phyloP scores from a whole-genome alignment of 2,113 vertebrate genomes.

The Mormyrus lacerda region DNA sequence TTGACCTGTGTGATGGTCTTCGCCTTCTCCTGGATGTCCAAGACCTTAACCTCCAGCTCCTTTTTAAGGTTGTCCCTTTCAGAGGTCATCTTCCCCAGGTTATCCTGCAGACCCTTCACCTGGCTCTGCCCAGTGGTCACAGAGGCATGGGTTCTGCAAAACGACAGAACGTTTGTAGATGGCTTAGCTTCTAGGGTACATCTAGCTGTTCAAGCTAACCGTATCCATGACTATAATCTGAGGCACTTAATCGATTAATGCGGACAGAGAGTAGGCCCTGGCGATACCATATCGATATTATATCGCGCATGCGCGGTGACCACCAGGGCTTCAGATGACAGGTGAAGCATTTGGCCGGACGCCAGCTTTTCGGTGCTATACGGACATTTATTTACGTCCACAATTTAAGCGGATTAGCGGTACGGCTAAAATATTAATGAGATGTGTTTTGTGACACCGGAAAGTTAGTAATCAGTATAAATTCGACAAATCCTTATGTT shows the following conservation, averaged over 20 bases:
- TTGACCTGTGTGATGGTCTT: slow-evolving; percentile 94
- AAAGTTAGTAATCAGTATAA: too few relatives aligned
- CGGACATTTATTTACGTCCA: too few relatives aligned
- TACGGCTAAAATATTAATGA: too few relatives aligned
- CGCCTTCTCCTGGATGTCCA: slow-evolving; percentile 80
- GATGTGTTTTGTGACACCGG: too few relatives aligned
- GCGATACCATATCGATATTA: too few relatives aligned
- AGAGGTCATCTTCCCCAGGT: slow-evolving; percentile 61
- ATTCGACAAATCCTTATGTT: too few relatives aligned
- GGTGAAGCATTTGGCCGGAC: too few relatives aligned
- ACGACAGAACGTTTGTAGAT: background rate
- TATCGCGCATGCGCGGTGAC: too few relatives aligned
- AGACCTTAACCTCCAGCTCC: slow-evolving; percentile 70
- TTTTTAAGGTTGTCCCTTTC: slow-evolving; percentile 78
- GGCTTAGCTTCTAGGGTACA: background rate
- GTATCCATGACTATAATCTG: background rate
- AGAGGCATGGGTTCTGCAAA: slow-evolving; percentile 68
- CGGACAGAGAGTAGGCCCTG: background rate
- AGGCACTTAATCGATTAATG: background rate
- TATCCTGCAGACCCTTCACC: slow-evolving; percentile 75
- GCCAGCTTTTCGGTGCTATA: too few relatives aligned
- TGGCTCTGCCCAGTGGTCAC: slow-evolving; percentile 76
- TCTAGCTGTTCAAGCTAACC: background rate
- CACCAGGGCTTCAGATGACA: too few relatives aligned
- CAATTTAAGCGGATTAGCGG: too few relatives aligned